Evolutionary conservation across 2,888 invertebrate species (phyloP), one percentile per base, ranked within the genome.

Genomic region (Lithophane leautieri): DNA sequence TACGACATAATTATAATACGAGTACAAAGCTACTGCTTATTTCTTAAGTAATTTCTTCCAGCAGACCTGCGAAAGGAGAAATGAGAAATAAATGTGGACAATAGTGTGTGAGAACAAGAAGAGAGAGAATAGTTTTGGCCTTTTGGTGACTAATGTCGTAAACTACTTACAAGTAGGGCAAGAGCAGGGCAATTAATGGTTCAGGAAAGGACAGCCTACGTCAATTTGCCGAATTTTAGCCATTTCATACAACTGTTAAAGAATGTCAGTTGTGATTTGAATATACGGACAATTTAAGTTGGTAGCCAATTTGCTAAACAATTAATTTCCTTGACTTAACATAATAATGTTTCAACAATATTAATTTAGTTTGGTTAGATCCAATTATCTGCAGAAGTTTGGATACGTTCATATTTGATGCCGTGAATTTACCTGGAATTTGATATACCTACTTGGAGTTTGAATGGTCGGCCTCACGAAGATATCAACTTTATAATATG

Each of bases 301-400:
- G 28, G 16, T 28, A 47, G 9, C 14, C n/a, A 52, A 34, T n/a
- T 47, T n/a, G 11, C 34, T 34, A 4, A 52, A 22, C 9, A 66
- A 16, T 6, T 16, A 34, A n/a, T 66, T 63, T 63, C 11, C 19
- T 6, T 54, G 14, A 28, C 28, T 66, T 12, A 28, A 34, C 16
- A 19, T 56, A 77, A 6, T 63, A 77, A 40, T 54, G 22, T 47
- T 54, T n/a, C 6, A 25, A 47, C 9, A 47, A 66, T 50, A 34
- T 50, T 50, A 19, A 60, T 19, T 28, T 67, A 50, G 50, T 58
- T 69, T 60, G 22, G 6, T 58, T 52, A n/a, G 8, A 42, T 58
- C n/a, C 0, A 47, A 42, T 75, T 40, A 50, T 22, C 40, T 19
- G 16, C 34, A 25, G 16, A 74, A 44, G 47, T 77, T 65, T 52